These are phyloP conservation scores for Pseudoips prasinana DNA, from an alignment of 2,888 invertebrate species.

Conservation along the genomic window DNA sequence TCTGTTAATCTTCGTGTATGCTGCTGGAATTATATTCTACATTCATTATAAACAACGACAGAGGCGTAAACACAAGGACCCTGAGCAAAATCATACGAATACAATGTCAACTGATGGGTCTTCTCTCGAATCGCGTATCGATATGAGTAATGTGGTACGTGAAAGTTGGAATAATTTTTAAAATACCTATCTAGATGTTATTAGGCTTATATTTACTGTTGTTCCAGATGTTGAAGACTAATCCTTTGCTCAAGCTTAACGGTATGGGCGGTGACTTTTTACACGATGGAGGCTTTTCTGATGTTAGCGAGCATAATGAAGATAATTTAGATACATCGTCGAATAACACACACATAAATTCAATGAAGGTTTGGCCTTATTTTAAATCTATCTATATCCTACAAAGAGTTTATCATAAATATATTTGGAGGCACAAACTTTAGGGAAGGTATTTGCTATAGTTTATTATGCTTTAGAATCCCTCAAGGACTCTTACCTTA, in stretches of 20 bases:
- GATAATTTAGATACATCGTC: constrained; percentile 62
- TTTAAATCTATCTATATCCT: no score
- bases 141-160: constrained; percentile 72
- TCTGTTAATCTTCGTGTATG: constrained; percentile 90
- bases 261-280: constrained; percentile 55
- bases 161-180: not conserved
- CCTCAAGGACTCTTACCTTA: no score
- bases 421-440: no score
- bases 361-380: constrained; percentile 48
- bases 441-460: no score
- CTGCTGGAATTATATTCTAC: constrained; percentile 91
- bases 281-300: constrained; percentile 63
- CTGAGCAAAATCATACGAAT: constrained; percentile 59
- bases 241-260: constrained; percentile 64
- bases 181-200: no score
- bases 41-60: constrained; percentile 87
- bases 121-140: constrained; percentile 63
- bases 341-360: constrained; percentile 51
- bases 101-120: constrained; percentile 58
- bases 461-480: no score
- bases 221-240: constrained; percentile 69
- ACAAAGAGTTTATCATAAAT: no score
- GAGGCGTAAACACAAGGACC: constrained; percentile 75
- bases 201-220: not conserved
- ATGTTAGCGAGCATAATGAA: constrained; percentile 66